Evolutionary conservation across 2,888 invertebrate genomes (phyloP), one percentile per base, ranked within the genome.

Genomic region (Plebejus argus): DNA sequence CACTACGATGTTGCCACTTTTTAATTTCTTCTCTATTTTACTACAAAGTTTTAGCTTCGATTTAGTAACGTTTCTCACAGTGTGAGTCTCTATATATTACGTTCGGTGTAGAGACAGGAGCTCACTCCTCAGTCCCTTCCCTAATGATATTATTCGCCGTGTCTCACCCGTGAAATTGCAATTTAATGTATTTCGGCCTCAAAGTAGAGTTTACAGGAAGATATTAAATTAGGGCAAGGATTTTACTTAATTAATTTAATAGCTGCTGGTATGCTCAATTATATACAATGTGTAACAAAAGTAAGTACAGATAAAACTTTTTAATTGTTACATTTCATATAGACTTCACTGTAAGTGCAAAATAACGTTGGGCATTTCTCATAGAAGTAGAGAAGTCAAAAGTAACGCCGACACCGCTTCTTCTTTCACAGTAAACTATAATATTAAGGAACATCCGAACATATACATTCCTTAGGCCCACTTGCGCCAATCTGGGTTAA

Each of bases 101-200:
- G 8, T 39, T 39, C 39, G 39, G 53, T 49, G 53, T 45, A 45
- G 45, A 53, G 53, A 5, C 53, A 18, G 53, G 18, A 18, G 12
- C 18, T 53, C 53, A 58, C n/a, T 58, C 20, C 20, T n/a, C 7
- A n/a, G 18, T n/a, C 61, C 23, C 23, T 61, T 20, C 20, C 8
- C 58, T 61, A 61, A 61, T 61, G n/a, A 20, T 20, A 61, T 61
- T 61, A 61, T 23, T 23, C 61, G 23, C 1, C 12, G 61, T 23
- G 10, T 23, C 23, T 61, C 61, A 61, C 61, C 23, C 61, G 61
- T 61, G 61, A 61, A 61, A 61, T 61, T 61, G 61, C 61, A 61
- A 61, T 61, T 61, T 4, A 61, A 61, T 61, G 8, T 61, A 61
- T 61, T 61, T 23, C 61, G 23, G 10, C 12, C 10, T 23, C 61